Percentiles rank a stretch among this genome's conserved stretches.
phyloP scores from a whole-genome alignment of 2,888 invertebrate genomes.

The Schizaphis graminum region DNA sequence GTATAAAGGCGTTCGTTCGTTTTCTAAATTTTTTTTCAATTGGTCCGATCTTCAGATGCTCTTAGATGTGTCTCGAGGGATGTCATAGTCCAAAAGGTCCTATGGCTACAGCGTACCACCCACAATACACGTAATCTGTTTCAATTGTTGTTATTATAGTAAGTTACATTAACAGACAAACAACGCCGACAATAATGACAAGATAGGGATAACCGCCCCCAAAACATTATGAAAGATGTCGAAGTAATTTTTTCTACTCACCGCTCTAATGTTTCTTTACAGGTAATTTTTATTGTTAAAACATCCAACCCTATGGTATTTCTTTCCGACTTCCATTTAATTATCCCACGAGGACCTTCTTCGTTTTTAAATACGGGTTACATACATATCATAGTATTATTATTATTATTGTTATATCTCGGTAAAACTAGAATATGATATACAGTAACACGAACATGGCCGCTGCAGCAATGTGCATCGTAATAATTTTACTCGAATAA shows the following conservation, averaged over 20 bases:
- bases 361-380: constrained; percentile 41
- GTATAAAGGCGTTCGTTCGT: not conserved
- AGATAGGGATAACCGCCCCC: constrained; percentile 58
- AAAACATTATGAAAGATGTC: constrained; percentile 41
- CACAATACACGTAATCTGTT: constrained; percentile 64
- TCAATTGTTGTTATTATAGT: constrained; percentile 60
- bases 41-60: not conserved
- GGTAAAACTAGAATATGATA: constrained; percentile 14
- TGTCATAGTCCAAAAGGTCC: constrained; percentile 54
- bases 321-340: constrained; percentile 53
- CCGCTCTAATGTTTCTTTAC: constrained; percentile 18
- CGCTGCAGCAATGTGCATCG: not conserved
- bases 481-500: constrained; percentile 28
- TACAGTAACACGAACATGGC: constrained; percentile 2
- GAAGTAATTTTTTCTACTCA: constrained; percentile 18
- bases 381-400: constrained; percentile 3
- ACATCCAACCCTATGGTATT: constrained; percentile 10
- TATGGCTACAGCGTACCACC: constrained; percentile 28
- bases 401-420: not conserved
- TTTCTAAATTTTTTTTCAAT: not conserved
- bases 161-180: constrained; percentile 58
- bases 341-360: constrained; percentile 33
- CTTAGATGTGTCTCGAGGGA: constrained; percentile 35
- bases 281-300: constrained; percentile 54
- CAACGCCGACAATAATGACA: constrained; percentile 64